Conservation (phyloP, 2,888 invertebrate species). For the Adelphocoris suturalis region DNA sequence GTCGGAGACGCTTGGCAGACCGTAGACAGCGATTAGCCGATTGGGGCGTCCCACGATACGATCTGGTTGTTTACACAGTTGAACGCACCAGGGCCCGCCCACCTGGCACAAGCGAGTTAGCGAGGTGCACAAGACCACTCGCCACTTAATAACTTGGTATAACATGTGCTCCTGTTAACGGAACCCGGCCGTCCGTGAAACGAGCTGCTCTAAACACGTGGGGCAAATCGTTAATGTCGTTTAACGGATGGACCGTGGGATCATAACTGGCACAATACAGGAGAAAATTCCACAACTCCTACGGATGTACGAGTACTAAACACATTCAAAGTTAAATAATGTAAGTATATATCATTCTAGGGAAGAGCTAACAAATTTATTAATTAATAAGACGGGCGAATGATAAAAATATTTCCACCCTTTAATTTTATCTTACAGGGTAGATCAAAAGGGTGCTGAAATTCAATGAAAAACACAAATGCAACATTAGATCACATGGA, state of each 20-base stretch:
- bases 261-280: too few relatives aligned
- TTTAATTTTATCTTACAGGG: too few relatives aligned
- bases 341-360: too few relatives aligned
- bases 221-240: neutral
- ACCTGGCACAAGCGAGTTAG: slow-evolving; percentile 40
- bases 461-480: too few relatives aligned
- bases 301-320: too few relatives aligned
- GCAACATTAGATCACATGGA: too few relatives aligned
- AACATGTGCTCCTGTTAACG: slow-evolving; percentile 38
- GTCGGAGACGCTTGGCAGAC: neutral
- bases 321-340: too few relatives aligned
- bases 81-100: slow-evolving; percentile 6
- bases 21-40: neutral
- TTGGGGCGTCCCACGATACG: slow-evolving; percentile 13
- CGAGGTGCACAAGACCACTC: slow-evolving; percentile 37
- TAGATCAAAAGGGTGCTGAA: too few relatives aligned
- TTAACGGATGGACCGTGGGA: neutral
- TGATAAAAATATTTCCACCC: too few relatives aligned
- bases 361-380: too few relatives aligned
- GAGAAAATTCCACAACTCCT: too few relatives aligned
- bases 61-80: slow-evolving; percentile 47
- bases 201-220: neutral
- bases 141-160: slow-evolving; percentile 59
- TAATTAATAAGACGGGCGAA: too few relatives aligned
- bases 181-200: neutral